Evolutionary conservation across 2,797 vertebrate genomes (phyloP).

Genomic region (Phalloptychus januarius): DNA sequence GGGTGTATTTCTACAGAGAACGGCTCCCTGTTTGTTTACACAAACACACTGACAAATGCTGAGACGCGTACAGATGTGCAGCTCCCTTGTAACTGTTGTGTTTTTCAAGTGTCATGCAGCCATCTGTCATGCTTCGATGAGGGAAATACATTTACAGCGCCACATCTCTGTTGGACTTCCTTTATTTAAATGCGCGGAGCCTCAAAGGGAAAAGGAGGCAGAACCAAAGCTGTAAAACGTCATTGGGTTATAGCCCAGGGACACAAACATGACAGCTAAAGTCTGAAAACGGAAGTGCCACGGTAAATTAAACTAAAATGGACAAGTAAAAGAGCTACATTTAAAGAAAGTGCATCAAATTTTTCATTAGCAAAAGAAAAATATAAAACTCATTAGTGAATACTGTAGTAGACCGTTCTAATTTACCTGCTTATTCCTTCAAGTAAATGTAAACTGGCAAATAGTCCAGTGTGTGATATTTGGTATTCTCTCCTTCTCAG

Average conservation of each 20-base stretch:
- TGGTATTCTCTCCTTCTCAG: neutral
- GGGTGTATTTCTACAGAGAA: constrained; percentile 48
- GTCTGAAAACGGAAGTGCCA: constrained; percentile 10
- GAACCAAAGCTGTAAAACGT: constrained; percentile 19
- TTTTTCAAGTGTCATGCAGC: constrained; percentile 28
- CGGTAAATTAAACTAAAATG: neutral
- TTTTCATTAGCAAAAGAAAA: neutral
- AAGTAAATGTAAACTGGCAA: neutral
- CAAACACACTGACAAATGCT: constrained; percentile 20
- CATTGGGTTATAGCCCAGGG: constrained; percentile 1
- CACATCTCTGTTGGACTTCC: constrained; percentile 35
- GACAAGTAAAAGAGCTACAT: neutral
- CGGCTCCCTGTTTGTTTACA: constrained; percentile 36
- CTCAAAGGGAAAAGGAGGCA: constrained; percentile 15
- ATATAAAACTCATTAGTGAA: neutral
- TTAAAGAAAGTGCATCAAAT: neutral
- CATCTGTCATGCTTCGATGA: constrained; percentile 48
- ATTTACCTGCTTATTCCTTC: neutral
- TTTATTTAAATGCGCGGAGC: constrained; percentile 24
- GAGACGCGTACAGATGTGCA: constrained; percentile 6
- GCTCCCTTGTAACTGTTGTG: constrained; percentile 8
- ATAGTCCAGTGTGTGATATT: neutral
- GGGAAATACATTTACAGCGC: constrained; percentile 45
- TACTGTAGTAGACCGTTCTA: neutral
- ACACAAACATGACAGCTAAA: neutral